Percentiles rank a stretch among this genome's conserved stretches.
Evolutionary conservation across 2,888 invertebrate species (phyloP).

Genomic region (Synergus japonicus): DNA sequence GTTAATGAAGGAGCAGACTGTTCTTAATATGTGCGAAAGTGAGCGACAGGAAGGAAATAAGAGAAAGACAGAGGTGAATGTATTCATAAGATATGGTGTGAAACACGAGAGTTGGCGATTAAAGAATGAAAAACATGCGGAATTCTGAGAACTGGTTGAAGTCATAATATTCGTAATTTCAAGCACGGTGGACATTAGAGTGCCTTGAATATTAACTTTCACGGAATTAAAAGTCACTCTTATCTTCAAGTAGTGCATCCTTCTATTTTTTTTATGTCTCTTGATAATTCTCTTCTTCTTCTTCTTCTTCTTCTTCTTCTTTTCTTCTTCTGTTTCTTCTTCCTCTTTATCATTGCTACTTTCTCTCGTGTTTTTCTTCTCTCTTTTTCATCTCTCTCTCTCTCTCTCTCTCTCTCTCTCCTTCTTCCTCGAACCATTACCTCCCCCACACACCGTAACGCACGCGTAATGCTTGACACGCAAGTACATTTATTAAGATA

Average conservation of each 20-base stretch:
- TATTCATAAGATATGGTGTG: slow-evolving; percentile 72
- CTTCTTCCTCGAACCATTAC: slow-evolving; percentile 39
- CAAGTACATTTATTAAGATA: slow-evolving; percentile 41
- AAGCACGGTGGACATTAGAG: slow-evolving; percentile 60
- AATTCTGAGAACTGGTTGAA: slow-evolving; percentile 76
- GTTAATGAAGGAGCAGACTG: slow-evolving; percentile 4
- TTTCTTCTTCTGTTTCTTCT: background rate
- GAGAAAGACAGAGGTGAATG: slow-evolving; percentile 48
- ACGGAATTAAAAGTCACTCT: slow-evolving; percentile 18
- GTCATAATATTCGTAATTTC: slow-evolving; percentile 77
- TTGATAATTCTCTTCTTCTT: background rate
- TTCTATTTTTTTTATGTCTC: slow-evolving; percentile 15
- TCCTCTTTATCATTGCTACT: background rate
- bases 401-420: slow-evolving; percentile 27
- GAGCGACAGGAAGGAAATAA: slow-evolving; percentile 44
- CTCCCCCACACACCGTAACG: slow-evolving; percentile 33
- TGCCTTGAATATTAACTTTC: slow-evolving; percentile 12
- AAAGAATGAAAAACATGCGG: slow-evolving; percentile 76
- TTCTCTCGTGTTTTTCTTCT: slow-evolving; percentile 10
- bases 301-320: background rate
- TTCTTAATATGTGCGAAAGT: slow-evolving; percentile 29
- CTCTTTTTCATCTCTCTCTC: slow-evolving; percentile 13
- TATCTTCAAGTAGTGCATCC: background rate
- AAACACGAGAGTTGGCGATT: slow-evolving; percentile 76
- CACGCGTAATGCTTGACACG: slow-evolving; percentile 35